phyloP scores from a whole-genome alignment of 2,888 invertebrate species.

The Salpingus planirostris region DNA sequence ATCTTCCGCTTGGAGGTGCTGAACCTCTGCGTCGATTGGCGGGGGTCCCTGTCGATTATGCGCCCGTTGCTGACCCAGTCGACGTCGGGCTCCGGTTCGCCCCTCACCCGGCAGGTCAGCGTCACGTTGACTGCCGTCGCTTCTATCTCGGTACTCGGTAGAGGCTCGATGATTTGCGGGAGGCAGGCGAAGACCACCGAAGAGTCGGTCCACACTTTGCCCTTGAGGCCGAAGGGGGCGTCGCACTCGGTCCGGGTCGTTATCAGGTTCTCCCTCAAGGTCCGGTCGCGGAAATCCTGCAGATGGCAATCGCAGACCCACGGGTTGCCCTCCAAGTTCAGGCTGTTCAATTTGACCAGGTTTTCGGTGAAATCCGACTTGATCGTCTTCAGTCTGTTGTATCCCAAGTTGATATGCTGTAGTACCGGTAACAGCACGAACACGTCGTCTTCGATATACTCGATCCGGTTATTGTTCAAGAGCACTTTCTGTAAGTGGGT shows the following conservation, averaged over 20 bases:
- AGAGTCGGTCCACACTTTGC: conserved; percentile 64
- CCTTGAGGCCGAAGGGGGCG: conserved; percentile 59
- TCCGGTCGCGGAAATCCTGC: conserved; percentile 69
- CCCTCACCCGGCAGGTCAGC: conserved; percentile 64
- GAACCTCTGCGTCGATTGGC: conserved; percentile 42
- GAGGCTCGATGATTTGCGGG: conserved; percentile 63
- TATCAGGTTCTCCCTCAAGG: conserved; percentile 62
- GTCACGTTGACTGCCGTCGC: conserved; percentile 58
- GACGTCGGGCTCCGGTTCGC: conserved; percentile 67
- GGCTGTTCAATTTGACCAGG: conserved; percentile 58
- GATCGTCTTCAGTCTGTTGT: conserved; percentile 64
- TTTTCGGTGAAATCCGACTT: conserved; percentile 54
- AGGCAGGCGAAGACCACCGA: conserved; percentile 74
- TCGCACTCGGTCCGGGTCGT: conserved; percentile 65
- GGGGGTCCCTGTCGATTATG: conserved; percentile 48
- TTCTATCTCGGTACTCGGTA: conserved; percentile 51
- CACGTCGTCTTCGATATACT: conserved; percentile 58
- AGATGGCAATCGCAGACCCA: conserved; percentile 86
- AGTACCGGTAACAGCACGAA: conserved; percentile 46
- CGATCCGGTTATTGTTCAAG: conserved; percentile 65
- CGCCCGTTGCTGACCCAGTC: conserved; percentile 63
- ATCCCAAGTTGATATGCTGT: conserved; percentile 58
- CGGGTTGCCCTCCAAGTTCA: conserved; percentile 71
- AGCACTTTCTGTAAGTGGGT: conserved; percentile 66
- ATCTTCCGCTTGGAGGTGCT: conserved; percentile 26